A percentile compares a stretch with the other conserved stretches of the same genome.
phyloP scores from a whole-genome alignment of 37 sponge, comb jelly and placozoan genomes.

The Eunapius fragilis region DNA sequence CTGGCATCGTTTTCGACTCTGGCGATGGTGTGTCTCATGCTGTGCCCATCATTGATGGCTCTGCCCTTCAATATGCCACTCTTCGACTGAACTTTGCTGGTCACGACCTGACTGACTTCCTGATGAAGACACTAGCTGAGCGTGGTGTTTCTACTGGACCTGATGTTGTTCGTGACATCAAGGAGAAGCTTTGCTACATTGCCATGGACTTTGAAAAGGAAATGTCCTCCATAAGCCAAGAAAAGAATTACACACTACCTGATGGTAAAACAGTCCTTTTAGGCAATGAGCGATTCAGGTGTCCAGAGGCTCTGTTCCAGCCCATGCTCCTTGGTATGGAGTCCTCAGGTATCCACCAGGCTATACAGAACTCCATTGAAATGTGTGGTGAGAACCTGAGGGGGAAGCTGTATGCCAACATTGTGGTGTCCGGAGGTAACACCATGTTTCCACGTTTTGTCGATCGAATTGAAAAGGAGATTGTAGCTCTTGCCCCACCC shows the following conservation, averaged over 20 bases:
- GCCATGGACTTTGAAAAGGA: slow-evolving; percentile 99
- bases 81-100: slow-evolving; percentile 98
- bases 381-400: too few relatives aligned
- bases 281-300: slow-evolving; percentile 95
- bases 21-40: slow-evolving; percentile 99
- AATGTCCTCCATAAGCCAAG: too few relatives aligned
- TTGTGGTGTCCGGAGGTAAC: too few relatives aligned
- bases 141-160: slow-evolving; percentile 93
- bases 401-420: too few relatives aligned
- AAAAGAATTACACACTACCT: too few relatives aligned
- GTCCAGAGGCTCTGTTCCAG: slow-evolving; percentile 89
- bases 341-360: slow-evolving; percentile 97
- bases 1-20: slow-evolving; percentile 99
- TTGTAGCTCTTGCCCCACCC: too few relatives aligned
- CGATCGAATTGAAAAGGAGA: too few relatives aligned
- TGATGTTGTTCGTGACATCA: slow-evolving; percentile 97
- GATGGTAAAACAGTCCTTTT: too few relatives aligned
- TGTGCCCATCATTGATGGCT: slow-evolving; percentile 99
- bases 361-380: too few relatives aligned
- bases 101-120: slow-evolving; percentile 99
- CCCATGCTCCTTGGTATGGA: slow-evolving; percentile 94
- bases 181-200: slow-evolving; percentile 99
- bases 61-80: slow-evolving; percentile 98
- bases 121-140: slow-evolving; percentile 99
- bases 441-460: too few relatives aligned